These are phyloP conservation scores for Caranx ignobilis DNA, from an alignment of 2,113 vertebrate genomes.

Conservation along the genomic window DNA sequence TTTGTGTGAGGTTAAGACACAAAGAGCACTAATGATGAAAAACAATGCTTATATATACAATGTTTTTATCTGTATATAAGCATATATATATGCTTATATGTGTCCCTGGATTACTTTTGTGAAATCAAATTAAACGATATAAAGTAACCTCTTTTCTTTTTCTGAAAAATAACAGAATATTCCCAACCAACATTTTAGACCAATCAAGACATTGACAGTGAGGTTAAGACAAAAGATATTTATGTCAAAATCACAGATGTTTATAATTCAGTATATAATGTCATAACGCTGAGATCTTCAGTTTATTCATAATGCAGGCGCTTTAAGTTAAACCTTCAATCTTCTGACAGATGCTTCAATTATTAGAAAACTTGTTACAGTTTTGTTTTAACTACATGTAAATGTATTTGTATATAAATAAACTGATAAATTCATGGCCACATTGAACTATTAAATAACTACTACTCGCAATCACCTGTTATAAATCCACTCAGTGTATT, in stretches of 20 bases:
- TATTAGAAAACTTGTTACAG: constrained; percentile 6
- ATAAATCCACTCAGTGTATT: constrained; percentile 14
- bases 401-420: constrained; percentile 54
- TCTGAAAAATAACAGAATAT: not conserved
- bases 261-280: not conserved
- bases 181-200: not conserved
- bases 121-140: not conserved
- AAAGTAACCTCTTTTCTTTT: not conserved
- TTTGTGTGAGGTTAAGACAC: too few species aligned
- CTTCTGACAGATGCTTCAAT: not conserved
- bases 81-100: too few species aligned
- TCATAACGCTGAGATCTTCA: constrained; percentile 1
- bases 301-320: not conserved
- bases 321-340: not conserved
- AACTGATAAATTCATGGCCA: constrained; percentile 28
- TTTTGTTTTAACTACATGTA: constrained; percentile 13
- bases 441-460: not conserved
- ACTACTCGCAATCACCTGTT: not conserved
- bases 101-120: not conserved
- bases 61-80: too few species aligned
- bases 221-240: constrained; percentile 39
- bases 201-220: not conserved
- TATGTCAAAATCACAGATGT: constrained; percentile 19
- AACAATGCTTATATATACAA: not conserved
- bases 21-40: not conserved